Evolutionary conservation across 2,113 vertebrate genomes (phyloP), one percentile per base, ranked within the genome.

Genomic region (Probosciger aterrimus): DNA sequence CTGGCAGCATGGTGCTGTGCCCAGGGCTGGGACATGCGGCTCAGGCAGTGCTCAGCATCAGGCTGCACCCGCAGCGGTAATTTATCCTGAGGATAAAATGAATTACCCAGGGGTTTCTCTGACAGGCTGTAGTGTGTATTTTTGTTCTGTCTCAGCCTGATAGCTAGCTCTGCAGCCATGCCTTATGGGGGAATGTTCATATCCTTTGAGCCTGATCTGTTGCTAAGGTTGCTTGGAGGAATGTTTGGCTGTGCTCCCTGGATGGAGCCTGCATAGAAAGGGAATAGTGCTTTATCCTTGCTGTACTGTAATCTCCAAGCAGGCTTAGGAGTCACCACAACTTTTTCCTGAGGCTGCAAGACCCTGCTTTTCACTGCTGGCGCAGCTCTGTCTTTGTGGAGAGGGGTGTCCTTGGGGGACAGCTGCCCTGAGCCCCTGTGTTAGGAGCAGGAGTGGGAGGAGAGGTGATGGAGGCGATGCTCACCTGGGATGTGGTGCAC

Each of bases 21-120:
- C 2, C 23, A 1, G 16, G 52, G 47, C 67, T 67, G 37, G 63
- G 73, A 49, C 0, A 0, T 49, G 52, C 52, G 3, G 57, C 63
- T 68, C 8, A 4, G 55, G 77, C 67, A 92, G 77, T 0, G 6
- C 49, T 35, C 15, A 11, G 25, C 39, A 6, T 8, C 31, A 27
- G 30, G 11, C 64, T 75, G 60, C 31, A 11, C 15, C 41, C 4
- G 1, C 37, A 44, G 55, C 1, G 1, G n/a, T 63, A 11, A 24
- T 63, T 88, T 41, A 31, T 75, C 46, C 82, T 47, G 68, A 18
- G 68, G 44, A 33, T 52, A 69, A 77, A 83, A 67, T 23, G 46
- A 57, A 35, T 75, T 33, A 22, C 25, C 50, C 2, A 0, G 28
- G 37, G 22, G 20, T 82, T 47, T 11, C 53, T 57, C 55, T n/a